Conservation (phyloP, 2,888 invertebrate species). For the Monoplex corrugatus region DNA sequence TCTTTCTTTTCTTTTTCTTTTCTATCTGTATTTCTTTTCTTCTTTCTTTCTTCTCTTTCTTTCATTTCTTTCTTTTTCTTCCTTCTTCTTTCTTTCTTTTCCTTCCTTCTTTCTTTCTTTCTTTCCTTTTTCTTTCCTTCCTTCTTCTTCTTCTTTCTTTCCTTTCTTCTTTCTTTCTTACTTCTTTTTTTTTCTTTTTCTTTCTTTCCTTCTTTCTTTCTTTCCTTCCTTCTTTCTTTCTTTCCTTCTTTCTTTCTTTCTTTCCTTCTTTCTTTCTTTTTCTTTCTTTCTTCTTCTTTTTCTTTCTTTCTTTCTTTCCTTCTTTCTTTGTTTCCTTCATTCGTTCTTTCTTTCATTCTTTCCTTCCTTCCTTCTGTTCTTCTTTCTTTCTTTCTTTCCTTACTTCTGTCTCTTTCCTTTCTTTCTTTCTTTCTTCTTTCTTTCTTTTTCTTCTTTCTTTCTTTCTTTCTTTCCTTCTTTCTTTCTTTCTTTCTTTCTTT, state of each 20-base stretch:
- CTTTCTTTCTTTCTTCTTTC: too few species aligned
- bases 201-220: background rate
- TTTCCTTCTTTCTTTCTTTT: background rate
- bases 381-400: too few species aligned
- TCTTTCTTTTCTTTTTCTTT: background rate
- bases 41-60: background rate
- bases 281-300: background rate
- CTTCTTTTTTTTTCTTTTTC: background rate
- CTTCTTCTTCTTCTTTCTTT: background rate
- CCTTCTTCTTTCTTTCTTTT: background rate
- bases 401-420: too few species aligned
- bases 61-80: background rate
- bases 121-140: background rate
- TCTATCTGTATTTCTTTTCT: background rate
- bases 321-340: too few species aligned
- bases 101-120: background rate
- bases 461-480: too few species aligned
- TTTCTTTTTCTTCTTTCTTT: too few species aligned
- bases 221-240: background rate
- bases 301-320: too few species aligned
- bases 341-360: too few species aligned
- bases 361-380: too few species aligned
- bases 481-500: too few species aligned
- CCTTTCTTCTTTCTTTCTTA: background rate
- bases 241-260: background rate